Percentiles rank a stretch among this genome's conserved stretches.
phyloP scores from a whole-genome alignment of 2,888 invertebrate species.

The Yponomeuta cagnagella region DNA sequence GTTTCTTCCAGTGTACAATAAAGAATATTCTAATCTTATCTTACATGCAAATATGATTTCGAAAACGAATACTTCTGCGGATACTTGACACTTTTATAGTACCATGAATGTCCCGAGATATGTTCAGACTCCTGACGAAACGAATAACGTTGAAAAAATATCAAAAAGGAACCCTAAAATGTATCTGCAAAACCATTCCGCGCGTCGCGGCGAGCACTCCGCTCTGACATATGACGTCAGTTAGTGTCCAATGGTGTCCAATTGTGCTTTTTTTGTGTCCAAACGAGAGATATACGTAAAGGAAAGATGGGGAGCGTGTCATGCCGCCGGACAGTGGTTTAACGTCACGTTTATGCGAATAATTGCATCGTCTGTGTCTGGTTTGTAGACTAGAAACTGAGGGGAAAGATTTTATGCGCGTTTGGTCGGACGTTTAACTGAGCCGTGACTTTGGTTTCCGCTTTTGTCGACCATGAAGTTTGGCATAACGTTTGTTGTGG shows the following conservation, averaged over 20 bases:
- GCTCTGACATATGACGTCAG: slow-evolving; percentile 12
- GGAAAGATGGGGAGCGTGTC: background rate
- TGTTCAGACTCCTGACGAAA: background rate
- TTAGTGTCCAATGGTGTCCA: background rate
- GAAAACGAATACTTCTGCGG: background rate
- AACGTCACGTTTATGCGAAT: background rate
- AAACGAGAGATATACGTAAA: background rate
- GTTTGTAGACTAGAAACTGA: background rate
- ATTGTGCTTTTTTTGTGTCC: slow-evolving; percentile 1
- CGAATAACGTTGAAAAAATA: background rate
- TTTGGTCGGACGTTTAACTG: background rate
- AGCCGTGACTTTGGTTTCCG: too few species aligned
- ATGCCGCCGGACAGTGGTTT: background rate
- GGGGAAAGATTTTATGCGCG: background rate
- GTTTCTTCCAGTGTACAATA: too few species aligned
- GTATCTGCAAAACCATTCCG: slow-evolving; percentile 3
- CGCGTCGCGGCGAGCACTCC: background rate
- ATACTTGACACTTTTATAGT: too few species aligned
- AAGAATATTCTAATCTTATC: too few species aligned
- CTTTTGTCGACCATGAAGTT: too few species aligned
- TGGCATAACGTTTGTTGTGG: too few species aligned
- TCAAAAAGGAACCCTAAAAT: background rate
- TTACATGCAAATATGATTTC: too few species aligned
- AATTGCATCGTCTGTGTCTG: slow-evolving; percentile 4
- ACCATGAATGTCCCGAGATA: too few species aligned